phyloP scores from a whole-genome alignment of 1,140 invertebrate genomes.

The Subanguina moxae region DNA sequence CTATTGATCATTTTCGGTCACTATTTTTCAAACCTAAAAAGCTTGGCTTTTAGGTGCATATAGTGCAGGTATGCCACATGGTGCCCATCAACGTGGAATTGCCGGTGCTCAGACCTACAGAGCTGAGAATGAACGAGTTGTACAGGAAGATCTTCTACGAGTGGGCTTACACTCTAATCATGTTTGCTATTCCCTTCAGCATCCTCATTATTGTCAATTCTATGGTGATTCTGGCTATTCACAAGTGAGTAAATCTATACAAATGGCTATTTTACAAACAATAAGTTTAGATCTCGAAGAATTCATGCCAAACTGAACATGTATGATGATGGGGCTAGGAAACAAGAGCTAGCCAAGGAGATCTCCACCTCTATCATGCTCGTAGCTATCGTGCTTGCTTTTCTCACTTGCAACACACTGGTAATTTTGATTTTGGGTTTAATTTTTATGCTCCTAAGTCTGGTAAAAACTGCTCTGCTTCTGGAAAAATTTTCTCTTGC shows the following conservation, averaged over 20 bases:
- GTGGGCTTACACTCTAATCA: constrained; percentile 47
- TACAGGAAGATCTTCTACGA: constrained; percentile 48
- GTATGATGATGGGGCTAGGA: constrained; percentile 43
- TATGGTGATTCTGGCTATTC: constrained; percentile 42
- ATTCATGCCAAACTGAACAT: constrained; percentile 52
- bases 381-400: constrained; percentile 53
- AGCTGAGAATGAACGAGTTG: constrained; percentile 32
- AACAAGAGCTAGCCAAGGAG: constrained; percentile 54
- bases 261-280: constrained; percentile 5
- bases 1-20: no score
- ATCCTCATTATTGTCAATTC: constrained; percentile 46
- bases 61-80: constrained; percentile 42
- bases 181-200: constrained; percentile 44
- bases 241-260: constrained; percentile 23
- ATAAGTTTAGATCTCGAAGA: constrained; percentile 37
- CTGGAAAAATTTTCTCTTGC: no score
- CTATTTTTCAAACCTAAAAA: no score
- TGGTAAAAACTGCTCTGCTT: no score
- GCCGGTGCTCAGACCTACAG: constrained; percentile 40
- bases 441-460: background rate
- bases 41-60: constrained; percentile 27
- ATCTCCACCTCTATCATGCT: constrained; percentile 53
- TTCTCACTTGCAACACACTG: constrained; percentile 49
- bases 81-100: constrained; percentile 44
- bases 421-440: constrained; percentile 29